Conservation (phyloP, 2,797 vertebrate species). For the Malurus leucopterus region DNA sequence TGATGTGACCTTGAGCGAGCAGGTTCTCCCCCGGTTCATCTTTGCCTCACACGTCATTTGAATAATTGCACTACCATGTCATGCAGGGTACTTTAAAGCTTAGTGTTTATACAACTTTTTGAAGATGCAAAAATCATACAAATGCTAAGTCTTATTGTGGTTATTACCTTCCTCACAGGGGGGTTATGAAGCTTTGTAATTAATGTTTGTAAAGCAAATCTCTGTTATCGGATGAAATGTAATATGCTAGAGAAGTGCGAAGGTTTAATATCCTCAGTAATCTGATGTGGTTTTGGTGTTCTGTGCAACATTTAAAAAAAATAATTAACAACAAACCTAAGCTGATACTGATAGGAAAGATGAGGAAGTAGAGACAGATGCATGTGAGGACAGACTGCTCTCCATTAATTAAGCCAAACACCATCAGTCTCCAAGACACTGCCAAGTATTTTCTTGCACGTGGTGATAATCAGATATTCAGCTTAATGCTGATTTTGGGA, state of each 20-base stretch:
- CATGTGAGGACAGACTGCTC: neutral
- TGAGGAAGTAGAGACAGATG: neutral
- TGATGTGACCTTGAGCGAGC: neutral
- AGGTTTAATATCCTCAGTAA: constrained; percentile 58
- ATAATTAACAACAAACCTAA: constrained; percentile 49
- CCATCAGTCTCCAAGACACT: neutral
- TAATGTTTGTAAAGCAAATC: constrained; percentile 51
- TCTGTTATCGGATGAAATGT: neutral
- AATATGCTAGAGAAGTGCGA: constrained; percentile 10
- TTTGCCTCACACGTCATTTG: neutral
- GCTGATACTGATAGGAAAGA: constrained; percentile 2
- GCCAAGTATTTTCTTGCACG: neutral
- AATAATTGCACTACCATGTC: neutral
- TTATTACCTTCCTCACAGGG: constrained; percentile 46
- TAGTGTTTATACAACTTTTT: constrained; percentile 5
- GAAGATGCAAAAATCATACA: constrained; percentile 25
- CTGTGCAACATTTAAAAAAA: constrained; percentile 30
- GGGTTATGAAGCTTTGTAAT: constrained; percentile 40
- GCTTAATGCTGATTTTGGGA: neutral
- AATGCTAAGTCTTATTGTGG: constrained; percentile 29
- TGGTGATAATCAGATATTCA: neutral
- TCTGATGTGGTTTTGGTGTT: constrained; percentile 51
- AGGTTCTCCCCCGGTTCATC: neutral
- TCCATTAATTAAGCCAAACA: constrained; percentile 5
- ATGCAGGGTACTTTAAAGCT: neutral